These are phyloP conservation scores for Ursus arctos DNA, from an alignment of 2,113 vertebrate species.

Conservation along the genomic window DNA sequence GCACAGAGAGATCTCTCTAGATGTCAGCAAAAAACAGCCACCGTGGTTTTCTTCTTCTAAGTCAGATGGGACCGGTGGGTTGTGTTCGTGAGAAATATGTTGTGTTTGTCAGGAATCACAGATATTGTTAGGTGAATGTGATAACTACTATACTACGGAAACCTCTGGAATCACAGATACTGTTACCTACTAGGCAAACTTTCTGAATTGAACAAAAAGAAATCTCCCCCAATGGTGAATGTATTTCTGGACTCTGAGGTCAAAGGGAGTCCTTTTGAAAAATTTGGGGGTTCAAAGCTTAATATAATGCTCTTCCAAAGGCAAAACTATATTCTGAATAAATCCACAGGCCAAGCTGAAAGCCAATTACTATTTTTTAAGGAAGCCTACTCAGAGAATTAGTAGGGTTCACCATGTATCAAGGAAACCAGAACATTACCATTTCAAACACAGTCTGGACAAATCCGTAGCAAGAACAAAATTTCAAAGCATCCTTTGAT, in stretches of 20 bases:
- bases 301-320: neutral
- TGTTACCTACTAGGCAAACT: neutral
- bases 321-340: neutral
- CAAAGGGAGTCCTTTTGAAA: neutral
- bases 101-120: neutral
- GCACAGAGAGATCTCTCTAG: neutral
- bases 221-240: neutral
- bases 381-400: conserved; percentile 15
- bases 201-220: neutral
- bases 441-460: neutral
- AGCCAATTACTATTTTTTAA: neutral
- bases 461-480: neutral
- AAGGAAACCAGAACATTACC: neutral
- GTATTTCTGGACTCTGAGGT: neutral
- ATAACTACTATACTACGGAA: no score
- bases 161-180: no score
- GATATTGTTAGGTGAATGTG: neutral
- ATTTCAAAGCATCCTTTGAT: neutral
- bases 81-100: neutral
- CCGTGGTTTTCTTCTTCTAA: neutral
- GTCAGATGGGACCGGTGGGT: neutral
- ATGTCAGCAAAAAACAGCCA: neutral
- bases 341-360: neutral
- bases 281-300: neutral
- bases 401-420: neutral